Evolutionary conservation across 2,797 vertebrate species (phyloP).

Genomic region (Anomalospiza imberbis): DNA sequence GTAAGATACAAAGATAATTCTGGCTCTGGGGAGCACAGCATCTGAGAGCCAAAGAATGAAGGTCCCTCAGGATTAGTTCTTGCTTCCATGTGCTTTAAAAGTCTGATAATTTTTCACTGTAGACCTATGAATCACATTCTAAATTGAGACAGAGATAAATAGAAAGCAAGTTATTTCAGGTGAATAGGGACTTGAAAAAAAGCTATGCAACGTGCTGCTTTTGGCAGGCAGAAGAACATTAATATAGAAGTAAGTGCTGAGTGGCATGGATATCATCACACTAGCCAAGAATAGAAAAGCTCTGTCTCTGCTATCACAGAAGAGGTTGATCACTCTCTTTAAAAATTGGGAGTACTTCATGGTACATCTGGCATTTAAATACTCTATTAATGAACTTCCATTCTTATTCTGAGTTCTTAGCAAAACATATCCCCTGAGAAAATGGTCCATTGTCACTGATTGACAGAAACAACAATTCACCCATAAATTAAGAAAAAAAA

Average conservation of each 20-base stretch:
- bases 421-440: not conserved
- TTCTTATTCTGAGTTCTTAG: not conserved
- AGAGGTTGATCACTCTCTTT: conserved; percentile 42
- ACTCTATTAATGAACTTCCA: conserved; percentile 20
- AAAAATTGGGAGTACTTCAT: conserved; percentile 7
- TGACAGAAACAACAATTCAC: not conserved
- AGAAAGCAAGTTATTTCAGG: conserved; percentile 63
- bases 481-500: not conserved
- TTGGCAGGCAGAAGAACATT: conserved; percentile 48
- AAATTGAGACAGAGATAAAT: conserved; percentile 47
- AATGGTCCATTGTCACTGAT: not conserved
- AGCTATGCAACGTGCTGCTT: not conserved
- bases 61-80: not conserved
- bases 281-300: conserved; percentile 55
- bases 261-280: conserved; percentile 30
- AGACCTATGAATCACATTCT: conserved; percentile 46
- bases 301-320: conserved; percentile 24
- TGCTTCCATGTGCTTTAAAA: conserved; percentile 6
- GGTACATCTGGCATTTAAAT: conserved; percentile 45
- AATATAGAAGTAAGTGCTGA: conserved; percentile 45
- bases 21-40: not conserved
- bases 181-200: conserved; percentile 36
- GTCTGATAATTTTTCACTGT: conserved; percentile 32
- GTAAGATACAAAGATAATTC: not conserved
- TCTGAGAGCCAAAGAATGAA: not conserved